Evolutionary conservation across 1,140 invertebrate genomes (phyloP).

Genomic region (Brachionus rubens): DNA sequence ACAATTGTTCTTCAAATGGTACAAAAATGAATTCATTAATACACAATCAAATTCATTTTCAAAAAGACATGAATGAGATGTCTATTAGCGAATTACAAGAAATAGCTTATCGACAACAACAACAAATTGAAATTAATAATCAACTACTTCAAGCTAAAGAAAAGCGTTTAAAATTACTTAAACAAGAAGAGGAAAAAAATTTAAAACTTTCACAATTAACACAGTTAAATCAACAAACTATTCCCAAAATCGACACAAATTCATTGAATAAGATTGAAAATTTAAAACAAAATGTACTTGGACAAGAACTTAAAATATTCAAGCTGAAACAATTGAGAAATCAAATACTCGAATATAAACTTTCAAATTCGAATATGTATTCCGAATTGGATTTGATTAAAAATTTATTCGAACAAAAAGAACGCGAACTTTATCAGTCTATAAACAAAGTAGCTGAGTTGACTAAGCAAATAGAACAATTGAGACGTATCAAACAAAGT

Average conservation of each 20-base stretch:
- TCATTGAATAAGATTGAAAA: constrained; percentile 5
- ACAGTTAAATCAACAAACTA: neutral
- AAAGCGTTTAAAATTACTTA: constrained; percentile 74
- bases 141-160: constrained; percentile 83
- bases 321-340: constrained; percentile 32
- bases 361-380: constrained; percentile 44
- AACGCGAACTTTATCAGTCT: constrained; percentile 88
- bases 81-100: constrained; percentile 76
- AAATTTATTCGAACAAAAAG: constrained; percentile 91
- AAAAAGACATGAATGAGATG: neutral
- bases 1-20: neutral
- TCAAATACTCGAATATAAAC: constrained; percentile 42
- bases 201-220: neutral
- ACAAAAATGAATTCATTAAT: neutral
- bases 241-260: neutral
- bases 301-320: constrained; percentile 41
- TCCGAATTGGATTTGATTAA: constrained; percentile 86
- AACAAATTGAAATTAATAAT: constrained; percentile 88
- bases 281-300: constrained; percentile 38
- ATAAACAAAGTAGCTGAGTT: constrained; percentile 91
- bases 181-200: constrained; percentile 31
- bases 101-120: constrained; percentile 89
- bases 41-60: neutral
- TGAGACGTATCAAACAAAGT: constrained; percentile 65
- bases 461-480: constrained; percentile 84